Base-by-base conservation (phyloP, 2,797 vertebrate genomes). In the Taenioides sp. region DNA sequence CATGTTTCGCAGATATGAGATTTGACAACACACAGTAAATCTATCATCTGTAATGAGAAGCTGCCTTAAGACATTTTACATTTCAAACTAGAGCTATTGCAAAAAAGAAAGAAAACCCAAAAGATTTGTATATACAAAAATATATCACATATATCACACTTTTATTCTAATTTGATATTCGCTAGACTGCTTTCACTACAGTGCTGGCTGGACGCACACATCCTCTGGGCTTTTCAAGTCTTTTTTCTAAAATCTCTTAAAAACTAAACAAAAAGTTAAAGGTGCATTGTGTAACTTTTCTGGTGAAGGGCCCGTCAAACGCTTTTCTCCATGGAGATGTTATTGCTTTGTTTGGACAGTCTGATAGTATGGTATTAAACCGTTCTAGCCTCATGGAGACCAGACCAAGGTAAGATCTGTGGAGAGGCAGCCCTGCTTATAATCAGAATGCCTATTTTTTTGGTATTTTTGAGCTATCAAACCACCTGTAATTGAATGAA, bases 51-150 rank as follows among this genome's bases (percentile, higher is more conserved):
- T 84, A 91, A 82, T 88, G 94, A 95, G 95, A 96, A 96, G 95
- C 92, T 88, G 92, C 95, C 94, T 95, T 96, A 95, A 96, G 95
- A 96, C 95, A 92, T 95, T 94, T 95, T 97, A 96, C 96, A 97
- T 96, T 96, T 96, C 75, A 91, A 92, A 93, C 89, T 90, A 92
- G 80, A 92, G 84, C 91, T 92, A 92, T 90, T 66, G 90, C 89
- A 83, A 91, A 89, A 84, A 55, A 82, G 81, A 78, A 57, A 81
- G 86, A 94, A 94, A 93, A 95, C 94, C 92, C 49, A 93, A 95
- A 47, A 75, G 86, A 81, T 93, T 96, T 95, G 34, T 96, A 96
- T 95, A 91, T 96, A 96, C 95, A 97, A 95, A 96, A 95, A 94
- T 96, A 96, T 93, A 94, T 93, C 92, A 96, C 95, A 96, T 93